Evolutionary conservation across 2,113 vertebrate species (phyloP).

Genomic region (Pituophis catenifer): DNA sequence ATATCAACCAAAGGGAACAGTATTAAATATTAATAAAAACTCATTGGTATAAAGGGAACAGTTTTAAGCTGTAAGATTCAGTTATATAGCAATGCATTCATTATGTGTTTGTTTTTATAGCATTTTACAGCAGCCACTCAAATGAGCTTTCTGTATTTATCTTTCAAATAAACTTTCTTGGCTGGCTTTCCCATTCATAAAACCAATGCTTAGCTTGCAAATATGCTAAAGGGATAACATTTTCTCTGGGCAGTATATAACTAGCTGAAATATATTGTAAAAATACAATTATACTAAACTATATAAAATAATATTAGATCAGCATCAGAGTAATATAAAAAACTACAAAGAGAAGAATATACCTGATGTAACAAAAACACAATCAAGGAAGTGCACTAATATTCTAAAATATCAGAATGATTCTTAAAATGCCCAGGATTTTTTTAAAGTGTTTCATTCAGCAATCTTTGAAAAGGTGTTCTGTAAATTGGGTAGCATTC

Average conservation of each 20-base stretch:
- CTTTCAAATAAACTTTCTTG: neutral
- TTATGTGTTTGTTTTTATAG: neutral
- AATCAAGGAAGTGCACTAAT: neutral
- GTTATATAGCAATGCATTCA: neutral
- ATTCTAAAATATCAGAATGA: neutral
- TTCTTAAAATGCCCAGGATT: neutral
- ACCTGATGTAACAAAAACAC: neutral
- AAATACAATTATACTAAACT: neutral
- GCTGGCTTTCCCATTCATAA: neutral
- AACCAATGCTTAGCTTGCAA: neutral
- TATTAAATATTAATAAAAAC: neutral
- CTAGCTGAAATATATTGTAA: neutral
- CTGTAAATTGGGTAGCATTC: neutral
- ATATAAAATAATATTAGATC: neutral
- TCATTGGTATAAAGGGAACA: neutral
- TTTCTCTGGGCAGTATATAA: neutral
- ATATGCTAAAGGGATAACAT: neutral
- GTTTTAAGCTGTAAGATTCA: neutral
- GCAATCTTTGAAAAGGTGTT: neutral
- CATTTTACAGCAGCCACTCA: neutral
- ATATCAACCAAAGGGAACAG: neutral
- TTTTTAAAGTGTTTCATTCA: neutral
- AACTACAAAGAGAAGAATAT: neutral
- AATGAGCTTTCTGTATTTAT: neutral
- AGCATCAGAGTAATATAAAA: neutral